These are phyloP conservation scores for Neria commutata DNA, from an alignment of 2,888 invertebrate species.

Conservation along the genomic window DNA sequence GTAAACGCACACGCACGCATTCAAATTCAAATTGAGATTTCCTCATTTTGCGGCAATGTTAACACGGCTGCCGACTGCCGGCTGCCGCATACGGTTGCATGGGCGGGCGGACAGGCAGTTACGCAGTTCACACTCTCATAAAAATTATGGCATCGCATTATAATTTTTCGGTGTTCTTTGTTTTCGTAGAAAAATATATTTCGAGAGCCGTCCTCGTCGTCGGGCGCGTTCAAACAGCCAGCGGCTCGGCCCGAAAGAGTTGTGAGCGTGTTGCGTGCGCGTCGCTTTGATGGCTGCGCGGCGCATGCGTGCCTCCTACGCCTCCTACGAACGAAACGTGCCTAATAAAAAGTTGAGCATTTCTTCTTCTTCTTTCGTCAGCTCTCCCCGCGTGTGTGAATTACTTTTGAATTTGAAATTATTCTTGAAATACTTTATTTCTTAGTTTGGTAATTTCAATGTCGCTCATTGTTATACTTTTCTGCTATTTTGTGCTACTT, in stretches of 20 bases:
- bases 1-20: neutral
- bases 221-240: neutral
- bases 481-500: neutral
- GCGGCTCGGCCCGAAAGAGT: neutral
- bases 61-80: no score
- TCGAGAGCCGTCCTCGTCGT: neutral
- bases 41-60: no score
- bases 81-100: neutral
- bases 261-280: neutral
- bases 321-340: constrained; percentile 40
- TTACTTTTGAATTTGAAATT: constrained; percentile 14
- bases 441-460: constrained; percentile 9
- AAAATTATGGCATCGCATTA: constrained; percentile 10
- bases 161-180: no score
- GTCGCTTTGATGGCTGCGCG: no score
- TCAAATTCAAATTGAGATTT: no score
- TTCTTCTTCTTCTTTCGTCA: neutral
- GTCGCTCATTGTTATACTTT: constrained; percentile 4
- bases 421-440: neutral
- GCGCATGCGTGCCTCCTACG: constrained; percentile 40
- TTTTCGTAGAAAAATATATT: constrained; percentile 1
- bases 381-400: neutral
- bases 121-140: constrained; percentile 6
- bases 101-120: neutral
- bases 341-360: constrained; percentile 25